A percentile compares a stretch with the other conserved stretches of the same genome.
phyloP scores from a whole-genome alignment of 2,888 invertebrate species.

The Heliconius charithonia region DNA sequence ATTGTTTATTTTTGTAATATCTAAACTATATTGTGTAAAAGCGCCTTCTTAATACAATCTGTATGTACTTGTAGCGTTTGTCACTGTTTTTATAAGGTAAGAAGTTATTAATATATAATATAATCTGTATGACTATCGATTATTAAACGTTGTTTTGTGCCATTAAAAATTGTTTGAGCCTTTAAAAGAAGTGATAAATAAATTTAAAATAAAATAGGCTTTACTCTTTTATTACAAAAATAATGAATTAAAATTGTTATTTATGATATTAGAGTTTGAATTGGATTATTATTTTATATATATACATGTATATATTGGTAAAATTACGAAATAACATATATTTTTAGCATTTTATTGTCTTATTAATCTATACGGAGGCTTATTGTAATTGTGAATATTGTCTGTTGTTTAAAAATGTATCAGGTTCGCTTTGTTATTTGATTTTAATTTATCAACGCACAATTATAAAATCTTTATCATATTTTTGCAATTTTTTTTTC shows the following conservation, averaged over 20 bases:
- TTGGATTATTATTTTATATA: conserved; percentile 29
- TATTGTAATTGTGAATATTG: conserved; percentile 23
- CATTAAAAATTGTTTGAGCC: conserved; percentile 43
- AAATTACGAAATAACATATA: conserved; percentile 22
- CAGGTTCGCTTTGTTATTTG: neutral
- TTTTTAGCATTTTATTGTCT: conserved; percentile 22
- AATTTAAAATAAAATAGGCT: conserved; percentile 38
- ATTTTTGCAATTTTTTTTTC: conserved; percentile 1
- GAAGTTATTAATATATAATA: conserved; percentile 33
- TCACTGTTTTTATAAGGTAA: conserved; percentile 43
- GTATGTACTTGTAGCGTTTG: conserved; percentile 34
- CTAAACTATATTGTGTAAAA: conserved; percentile 33
- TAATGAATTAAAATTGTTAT: conserved; percentile 31
- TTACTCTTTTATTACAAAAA: conserved; percentile 36
- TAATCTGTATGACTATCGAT: conserved; percentile 37
- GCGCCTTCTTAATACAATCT: conserved; percentile 42
- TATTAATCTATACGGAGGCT: conserved; percentile 23
- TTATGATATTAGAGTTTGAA: conserved; percentile 35
- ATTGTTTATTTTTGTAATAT: conserved; percentile 29
- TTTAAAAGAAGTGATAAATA: conserved; percentile 44
- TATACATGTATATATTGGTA: conserved; percentile 22
- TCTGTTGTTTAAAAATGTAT: conserved; percentile 2
- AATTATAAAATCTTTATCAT: conserved; percentile 25
- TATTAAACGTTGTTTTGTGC: conserved; percentile 42
- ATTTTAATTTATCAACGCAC: conserved; percentile 24